Evolutionary conservation across 2,797 vertebrate species (phyloP).

Genomic region (Gambelia wislizenii): DNA sequence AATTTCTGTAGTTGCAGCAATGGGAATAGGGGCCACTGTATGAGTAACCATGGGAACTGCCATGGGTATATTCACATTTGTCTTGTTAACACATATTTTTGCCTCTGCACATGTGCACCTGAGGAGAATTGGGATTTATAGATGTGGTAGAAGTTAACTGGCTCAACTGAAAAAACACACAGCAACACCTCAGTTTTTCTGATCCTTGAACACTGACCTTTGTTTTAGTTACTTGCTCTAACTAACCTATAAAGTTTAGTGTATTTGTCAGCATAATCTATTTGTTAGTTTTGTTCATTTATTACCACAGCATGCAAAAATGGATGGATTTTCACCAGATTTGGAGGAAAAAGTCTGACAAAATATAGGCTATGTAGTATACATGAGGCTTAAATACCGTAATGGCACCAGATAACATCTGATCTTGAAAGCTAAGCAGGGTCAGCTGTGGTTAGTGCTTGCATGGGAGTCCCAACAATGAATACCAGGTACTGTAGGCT

Average conservation of each 20-base stretch:
- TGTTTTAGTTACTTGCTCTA: constrained; percentile 14
- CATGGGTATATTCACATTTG: neutral
- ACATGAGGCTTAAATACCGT: too few species aligned
- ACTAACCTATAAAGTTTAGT: neutral
- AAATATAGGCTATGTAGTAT: too few species aligned
- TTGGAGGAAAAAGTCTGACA: too few species aligned
- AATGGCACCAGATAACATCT: too few species aligned
- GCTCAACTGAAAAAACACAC: constrained; percentile 17
- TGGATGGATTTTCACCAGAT: too few species aligned
- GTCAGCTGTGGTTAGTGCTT: too few species aligned
- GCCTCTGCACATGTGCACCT: neutral
- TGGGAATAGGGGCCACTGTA: neutral
- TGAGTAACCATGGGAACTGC: neutral
- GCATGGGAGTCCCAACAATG: too few species aligned
- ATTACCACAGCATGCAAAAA: too few species aligned
- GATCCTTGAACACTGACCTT: constrained; percentile 53
- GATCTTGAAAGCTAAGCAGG: too few species aligned
- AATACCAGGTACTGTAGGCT: too few species aligned
- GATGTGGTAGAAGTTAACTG: neutral
- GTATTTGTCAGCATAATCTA: too few species aligned
- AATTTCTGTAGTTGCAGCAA: neutral
- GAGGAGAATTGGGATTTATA: neutral
- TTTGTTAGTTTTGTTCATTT: too few species aligned
- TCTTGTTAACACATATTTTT: neutral
- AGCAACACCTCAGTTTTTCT: constrained; percentile 29